Conservation (phyloP, 2,113 vertebrate species). For the Shinisaurus crocodilurus region DNA sequence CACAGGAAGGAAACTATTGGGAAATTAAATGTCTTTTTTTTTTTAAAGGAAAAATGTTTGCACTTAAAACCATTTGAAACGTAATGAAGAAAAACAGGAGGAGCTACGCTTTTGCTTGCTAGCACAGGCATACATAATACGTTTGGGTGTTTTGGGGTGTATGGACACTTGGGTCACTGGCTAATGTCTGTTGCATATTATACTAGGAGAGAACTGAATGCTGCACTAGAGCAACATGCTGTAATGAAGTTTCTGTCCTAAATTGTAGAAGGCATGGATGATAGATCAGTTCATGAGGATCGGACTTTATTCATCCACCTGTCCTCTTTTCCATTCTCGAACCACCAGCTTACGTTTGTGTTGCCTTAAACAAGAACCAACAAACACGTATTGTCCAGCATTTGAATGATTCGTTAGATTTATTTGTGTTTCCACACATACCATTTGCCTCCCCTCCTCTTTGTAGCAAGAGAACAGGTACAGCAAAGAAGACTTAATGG, state of each 20-base stretch:
- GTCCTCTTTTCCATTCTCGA: neutral
- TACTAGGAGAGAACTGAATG: slow-evolving; percentile 56
- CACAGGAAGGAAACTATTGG: slow-evolving; percentile 87
- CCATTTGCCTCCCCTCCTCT: neutral
- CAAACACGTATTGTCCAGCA: neutral
- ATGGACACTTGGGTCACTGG: slow-evolving; percentile 53
- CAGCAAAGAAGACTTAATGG: neutral
- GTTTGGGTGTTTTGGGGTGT: slow-evolving; percentile 53
- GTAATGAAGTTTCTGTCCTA: slow-evolving; percentile 65
- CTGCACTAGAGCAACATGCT: slow-evolving; percentile 51
- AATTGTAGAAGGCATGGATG: neutral
- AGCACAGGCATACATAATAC: slow-evolving; percentile 66
- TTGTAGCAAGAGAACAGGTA: neutral
- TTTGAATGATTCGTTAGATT: neutral
- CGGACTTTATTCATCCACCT: neutral
- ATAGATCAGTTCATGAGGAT: neutral
- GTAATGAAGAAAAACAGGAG: slow-evolving; percentile 76
- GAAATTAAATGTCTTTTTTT: slow-evolving; percentile 77
- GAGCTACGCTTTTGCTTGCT: slow-evolving; percentile 69
- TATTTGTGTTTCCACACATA: neutral
- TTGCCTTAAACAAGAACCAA: neutral
- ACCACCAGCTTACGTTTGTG: neutral
- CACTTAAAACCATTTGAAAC: slow-evolving; percentile 77
- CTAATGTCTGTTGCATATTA: slow-evolving; percentile 55
- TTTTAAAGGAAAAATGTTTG: slow-evolving; percentile 73